Evolutionary conservation across 2,113 vertebrate species (phyloP), one percentile per base, ranked within the genome.

Genomic region (Numenius arquata): DNA sequence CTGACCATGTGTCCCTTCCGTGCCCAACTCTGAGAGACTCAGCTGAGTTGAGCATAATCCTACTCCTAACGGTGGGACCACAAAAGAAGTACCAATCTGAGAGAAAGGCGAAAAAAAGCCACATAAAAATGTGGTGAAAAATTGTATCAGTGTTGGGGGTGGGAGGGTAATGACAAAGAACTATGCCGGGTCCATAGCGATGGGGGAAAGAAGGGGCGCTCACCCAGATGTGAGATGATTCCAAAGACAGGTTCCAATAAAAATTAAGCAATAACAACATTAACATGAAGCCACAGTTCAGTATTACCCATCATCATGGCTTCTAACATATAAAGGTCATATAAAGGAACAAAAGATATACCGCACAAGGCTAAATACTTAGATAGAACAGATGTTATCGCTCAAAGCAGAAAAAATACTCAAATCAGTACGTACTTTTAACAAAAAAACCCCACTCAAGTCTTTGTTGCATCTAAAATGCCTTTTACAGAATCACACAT

Each of bases 141-240:
- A 47, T 34, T 27, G 0, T 66, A 41, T 70, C 12, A 3, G 26
- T 8, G 25, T 1, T 2, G 4, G 5, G 15, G 8, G 8, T 21
- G 43, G 59, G 43, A 68, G 15, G 15, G 25, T 40, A 76, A 23
- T 7, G 23, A 47, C 61, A 67, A 75, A 3, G 30, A 67, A 45
- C 5, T 17, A 40, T 17, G 26, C 29, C 55, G 63, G 25, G 34
- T 9, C 56, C 61, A 23, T 1, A 91, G 25, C 1, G 7, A 47
- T 19, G 6, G 29, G 22, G 62, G 9, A 82, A 65, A 93, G 26
- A 59, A 85, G 13, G 25, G 50, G 15, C 4, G 68, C 50, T 50
- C n/a, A 29, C 71, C 53, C 12, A 50, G 12, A 45, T 10, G 30
- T 0, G 4, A 40, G n/a, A 53, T 30, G 29, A 83, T 48, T 76